phyloP scores from a whole-genome alignment of 2,888 invertebrate species.

The Eristalinus sepulchralis region DNA sequence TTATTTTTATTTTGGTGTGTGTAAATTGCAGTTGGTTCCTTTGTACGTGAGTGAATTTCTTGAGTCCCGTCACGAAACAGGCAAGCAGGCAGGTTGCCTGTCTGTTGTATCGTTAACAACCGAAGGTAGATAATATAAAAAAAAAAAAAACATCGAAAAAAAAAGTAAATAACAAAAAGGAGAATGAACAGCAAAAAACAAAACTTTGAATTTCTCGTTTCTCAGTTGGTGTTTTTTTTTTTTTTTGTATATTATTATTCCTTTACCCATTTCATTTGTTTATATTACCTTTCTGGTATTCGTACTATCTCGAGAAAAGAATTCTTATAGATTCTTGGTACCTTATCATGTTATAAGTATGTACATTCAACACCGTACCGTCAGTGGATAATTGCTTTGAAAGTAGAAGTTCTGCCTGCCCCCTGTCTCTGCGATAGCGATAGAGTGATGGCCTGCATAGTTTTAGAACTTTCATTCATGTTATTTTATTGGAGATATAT shows the following conservation, averaged over 20 bases:
- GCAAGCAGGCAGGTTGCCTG: conserved; percentile 39
- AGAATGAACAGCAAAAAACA: neutral
- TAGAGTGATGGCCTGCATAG: conserved; percentile 69
- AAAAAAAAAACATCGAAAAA: conserved; percentile 25
- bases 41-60: conserved; percentile 63
- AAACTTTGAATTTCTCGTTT: conserved; percentile 43
- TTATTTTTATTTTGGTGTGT: conserved; percentile 54
- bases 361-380: conserved; percentile 45
- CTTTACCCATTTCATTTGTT: conserved; percentile 38
- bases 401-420: conserved; percentile 63
- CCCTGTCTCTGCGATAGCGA: conserved; percentile 62
- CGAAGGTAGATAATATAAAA: conserved; percentile 49
- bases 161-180: conserved; percentile 2
- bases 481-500: conserved; percentile 58
- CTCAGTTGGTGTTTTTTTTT: too few relatives aligned
- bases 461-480: conserved; percentile 33
- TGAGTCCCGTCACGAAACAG: conserved; percentile 33
- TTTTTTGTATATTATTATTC: conserved; percentile 35
- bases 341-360: conserved; percentile 57
- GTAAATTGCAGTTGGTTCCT: conserved; percentile 65
- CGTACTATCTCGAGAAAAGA: conserved; percentile 18
- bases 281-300: conserved; percentile 37
- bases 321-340: conserved; percentile 42
- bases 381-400: conserved; percentile 56
- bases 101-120: conserved; percentile 53